phyloP scores from a whole-genome alignment of 2,797 vertebrate genomes.

The Australoheros facetus region DNA sequence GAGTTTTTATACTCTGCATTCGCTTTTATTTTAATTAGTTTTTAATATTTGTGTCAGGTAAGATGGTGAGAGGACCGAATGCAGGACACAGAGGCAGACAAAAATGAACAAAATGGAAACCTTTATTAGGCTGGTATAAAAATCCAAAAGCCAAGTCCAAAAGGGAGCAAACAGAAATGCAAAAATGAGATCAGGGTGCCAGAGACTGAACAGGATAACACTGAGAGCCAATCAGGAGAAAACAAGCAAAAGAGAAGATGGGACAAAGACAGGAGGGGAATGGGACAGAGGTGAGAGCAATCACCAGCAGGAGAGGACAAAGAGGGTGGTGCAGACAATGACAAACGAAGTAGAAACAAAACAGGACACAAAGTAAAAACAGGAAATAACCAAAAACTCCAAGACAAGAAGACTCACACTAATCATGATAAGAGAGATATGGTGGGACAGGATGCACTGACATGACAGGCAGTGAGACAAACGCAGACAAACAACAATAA shows the following conservation, averaged over 20 bases:
- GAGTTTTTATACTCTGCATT: not conserved
- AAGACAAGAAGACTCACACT: not conserved
- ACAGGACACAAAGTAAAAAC: not conserved
- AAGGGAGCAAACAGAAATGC: not conserved
- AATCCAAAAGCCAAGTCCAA: too few species aligned
- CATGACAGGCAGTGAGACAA: not conserved
- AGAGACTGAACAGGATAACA: not conserved
- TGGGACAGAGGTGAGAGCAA: not conserved
- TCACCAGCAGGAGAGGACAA: not conserved
- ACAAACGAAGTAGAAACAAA: not conserved
- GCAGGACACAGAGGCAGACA: not conserved
- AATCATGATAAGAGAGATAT: not conserved
- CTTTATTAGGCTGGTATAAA: not conserved
- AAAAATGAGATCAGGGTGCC: not conserved
- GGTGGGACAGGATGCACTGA: not conserved
- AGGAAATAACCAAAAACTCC: not conserved
- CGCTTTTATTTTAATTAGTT: too few species aligned
- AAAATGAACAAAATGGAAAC: not conserved
- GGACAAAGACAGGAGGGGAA: not conserved
- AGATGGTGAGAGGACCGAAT: not conserved
- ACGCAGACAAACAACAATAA: not conserved
- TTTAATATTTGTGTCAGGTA: too few species aligned
- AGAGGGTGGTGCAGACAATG: not conserved
- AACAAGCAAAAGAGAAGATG: not conserved
- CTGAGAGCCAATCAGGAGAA: not conserved